Conservation (phyloP, 2,888 invertebrate species). For the Dasypolia templi region DNA sequence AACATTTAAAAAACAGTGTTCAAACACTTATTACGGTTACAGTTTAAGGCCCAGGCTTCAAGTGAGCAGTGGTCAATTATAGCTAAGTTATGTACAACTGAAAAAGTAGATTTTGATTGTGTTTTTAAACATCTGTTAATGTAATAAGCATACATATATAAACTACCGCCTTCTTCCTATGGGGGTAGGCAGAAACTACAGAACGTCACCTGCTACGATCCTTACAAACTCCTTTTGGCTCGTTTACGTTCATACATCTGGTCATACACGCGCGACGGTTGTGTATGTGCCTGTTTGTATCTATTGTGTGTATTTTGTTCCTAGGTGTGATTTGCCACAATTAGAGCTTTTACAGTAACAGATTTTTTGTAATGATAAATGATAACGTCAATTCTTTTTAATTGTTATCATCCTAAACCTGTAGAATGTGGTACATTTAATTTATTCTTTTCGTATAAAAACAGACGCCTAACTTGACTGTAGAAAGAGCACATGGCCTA, state of each 20-base stretch:
- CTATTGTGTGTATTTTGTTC: background rate
- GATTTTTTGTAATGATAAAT: no score
- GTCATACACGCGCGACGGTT: no score
- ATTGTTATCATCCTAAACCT: slow-evolving; percentile 25
- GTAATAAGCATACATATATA: no score
- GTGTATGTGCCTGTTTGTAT: background rate
- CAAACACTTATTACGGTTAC: no score
- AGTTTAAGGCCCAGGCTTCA: no score
- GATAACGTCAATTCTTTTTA: slow-evolving; percentile 17
- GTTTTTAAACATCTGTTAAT: background rate
- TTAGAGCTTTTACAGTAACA: slow-evolving; percentile 8
- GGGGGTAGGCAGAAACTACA: no score
- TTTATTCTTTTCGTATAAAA: slow-evolving; percentile 18
- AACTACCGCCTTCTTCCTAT: no score
- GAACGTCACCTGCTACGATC: no score
- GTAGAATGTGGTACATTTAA: slow-evolving; percentile 47
- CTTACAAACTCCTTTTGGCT: no score
- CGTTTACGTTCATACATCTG: no score
- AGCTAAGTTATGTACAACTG: background rate
- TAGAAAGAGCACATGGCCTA: background rate
- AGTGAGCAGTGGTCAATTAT: background rate
- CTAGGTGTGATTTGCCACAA: background rate
- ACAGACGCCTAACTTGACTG: background rate
- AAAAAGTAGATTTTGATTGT: background rate
- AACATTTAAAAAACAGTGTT: no score